Evolutionary conservation across 2,113 vertebrate species (phyloP), one percentile per base, ranked within the genome.

Genomic region (Phyllostomus hastatus): DNA sequence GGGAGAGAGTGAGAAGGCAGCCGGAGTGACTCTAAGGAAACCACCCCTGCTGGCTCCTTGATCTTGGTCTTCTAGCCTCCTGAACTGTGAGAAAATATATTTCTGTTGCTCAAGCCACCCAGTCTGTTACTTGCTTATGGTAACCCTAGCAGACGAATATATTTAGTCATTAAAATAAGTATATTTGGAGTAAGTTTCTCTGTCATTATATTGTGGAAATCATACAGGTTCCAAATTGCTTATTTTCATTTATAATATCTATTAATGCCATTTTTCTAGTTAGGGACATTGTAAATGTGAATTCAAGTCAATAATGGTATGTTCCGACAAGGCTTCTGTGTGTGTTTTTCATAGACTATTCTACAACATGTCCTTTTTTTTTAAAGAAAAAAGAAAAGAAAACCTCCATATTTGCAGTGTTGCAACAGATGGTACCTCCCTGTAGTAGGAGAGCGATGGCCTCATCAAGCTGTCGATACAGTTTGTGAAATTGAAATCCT

Each of bases 401-500:
- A 67, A 28, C 43, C 22, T 90, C 12, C 35, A 10, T 84, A 85
- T 82, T 95, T 95, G 26, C 43, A 87, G 26, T 38, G 0, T 22
- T 93, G 50, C 10, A 90, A 48, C 97, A 97, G 95, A 97, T 96
- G 91, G 89, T 52, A 41, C 43, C 69, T 73, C 22, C 31, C 57
- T 54, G 2, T 57, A 35, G 7, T 75, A 50, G 26, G 22, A 93
- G 28, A 85, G 52, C 50, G 48, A 87, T 35, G 20, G 54, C 31
- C 28, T 85, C 50, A 61, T 69, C 46, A 94, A 86, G 83, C 91
- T 97, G 66, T 88, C 88, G 48, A 73, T 70, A 82, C 10, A 91
- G 66, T 76, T 94, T 89, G 67, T 94, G 79, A 89, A 66, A 79
- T 86, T 93, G 89, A 79, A 95, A 93, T 91, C 46, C 57, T 96